Evolutionary conservation across 1,140 invertebrate genomes (phyloP).

Genomic region (Amyelois transitella): DNA sequence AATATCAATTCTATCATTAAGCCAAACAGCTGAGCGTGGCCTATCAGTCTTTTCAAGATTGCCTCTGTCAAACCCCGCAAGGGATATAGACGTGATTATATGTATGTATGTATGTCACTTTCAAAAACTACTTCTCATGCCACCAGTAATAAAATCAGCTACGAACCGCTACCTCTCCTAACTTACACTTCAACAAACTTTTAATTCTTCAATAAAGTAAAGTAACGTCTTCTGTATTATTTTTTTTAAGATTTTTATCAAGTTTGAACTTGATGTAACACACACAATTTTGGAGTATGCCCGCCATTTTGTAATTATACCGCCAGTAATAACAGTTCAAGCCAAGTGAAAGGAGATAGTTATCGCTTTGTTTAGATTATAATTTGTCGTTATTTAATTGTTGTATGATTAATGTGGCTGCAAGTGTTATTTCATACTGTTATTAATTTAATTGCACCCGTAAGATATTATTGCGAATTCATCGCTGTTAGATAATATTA

Average conservation of each 20-base stretch:
- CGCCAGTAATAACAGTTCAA: conserved; percentile 12
- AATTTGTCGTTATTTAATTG: conserved; percentile 5
- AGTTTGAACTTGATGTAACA: conserved; percentile 7
- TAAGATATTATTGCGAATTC: too few relatives aligned
- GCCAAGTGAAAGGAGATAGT: conserved; percentile 23
- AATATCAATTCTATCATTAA: too few relatives aligned
- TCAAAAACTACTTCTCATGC: too few relatives aligned
- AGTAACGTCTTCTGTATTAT: background rate
- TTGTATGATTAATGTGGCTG: background rate
- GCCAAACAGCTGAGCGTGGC: too few relatives aligned
- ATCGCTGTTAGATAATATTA: too few relatives aligned
- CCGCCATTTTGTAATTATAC: conserved; percentile 6
- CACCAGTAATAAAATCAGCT: background rate
- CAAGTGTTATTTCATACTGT: background rate
- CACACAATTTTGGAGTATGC: background rate
- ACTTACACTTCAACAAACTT: background rate
- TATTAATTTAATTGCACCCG: background rate
- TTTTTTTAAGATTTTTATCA: conserved; percentile 6
- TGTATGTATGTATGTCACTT: too few relatives aligned
- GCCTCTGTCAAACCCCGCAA: too few relatives aligned
- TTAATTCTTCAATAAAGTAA: conserved; percentile 2
- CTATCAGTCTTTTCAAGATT: too few relatives aligned
- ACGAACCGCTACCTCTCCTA: background rate
- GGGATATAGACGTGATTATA: too few relatives aligned
- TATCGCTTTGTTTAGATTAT: conserved; percentile 7